These are phyloP conservation scores for Pseudeuparius sepicola DNA, from an alignment of 2,888 invertebrate genomes.

Conservation along the genomic window DNA sequence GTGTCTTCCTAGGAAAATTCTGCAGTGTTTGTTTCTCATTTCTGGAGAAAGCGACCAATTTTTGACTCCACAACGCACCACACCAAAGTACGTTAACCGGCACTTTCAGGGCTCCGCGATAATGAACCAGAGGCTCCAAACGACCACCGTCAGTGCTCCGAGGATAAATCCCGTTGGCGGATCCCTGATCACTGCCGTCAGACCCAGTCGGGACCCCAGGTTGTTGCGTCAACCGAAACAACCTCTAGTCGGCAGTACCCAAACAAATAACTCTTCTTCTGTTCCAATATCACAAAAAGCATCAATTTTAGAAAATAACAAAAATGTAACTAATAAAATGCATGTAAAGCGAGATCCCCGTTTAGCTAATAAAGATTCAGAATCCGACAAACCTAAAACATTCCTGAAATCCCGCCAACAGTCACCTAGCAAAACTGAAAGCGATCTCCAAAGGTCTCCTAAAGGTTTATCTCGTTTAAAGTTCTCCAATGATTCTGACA, in stretches of 20 bases:
- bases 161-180: conserved; percentile 48
- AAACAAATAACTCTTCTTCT: conserved; percentile 17
- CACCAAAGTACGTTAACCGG: too few relatives aligned
- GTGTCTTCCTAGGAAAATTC: too few relatives aligned
- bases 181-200: conserved; percentile 34
- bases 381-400: conserved; percentile 28
- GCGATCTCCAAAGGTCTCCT: too few relatives aligned
- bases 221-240: conserved; percentile 26
- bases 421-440: too few relatives aligned
- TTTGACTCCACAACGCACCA: too few relatives aligned
- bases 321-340: conserved; percentile 38
- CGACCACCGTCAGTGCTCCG: conserved; percentile 27
- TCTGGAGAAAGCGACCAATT: too few relatives aligned
- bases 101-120: conserved; percentile 19
- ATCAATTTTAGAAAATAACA: conserved; percentile 35
- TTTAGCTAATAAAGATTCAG: conserved; percentile 36
- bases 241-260: conserved; percentile 12
- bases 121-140: conserved; percentile 18
- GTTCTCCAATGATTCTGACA: too few relatives aligned
- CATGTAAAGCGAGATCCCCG: conserved; percentile 38
- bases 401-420: conserved; percentile 27
- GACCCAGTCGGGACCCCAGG: conserved; percentile 37
- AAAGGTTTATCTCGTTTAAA: too few relatives aligned
- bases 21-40: too few relatives aligned
- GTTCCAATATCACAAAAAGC: conserved; percentile 31